Evolutionary conservation across 2,797 vertebrate species (phyloP).

Genomic region (Periophthalmus magnuspinnatus): DNA sequence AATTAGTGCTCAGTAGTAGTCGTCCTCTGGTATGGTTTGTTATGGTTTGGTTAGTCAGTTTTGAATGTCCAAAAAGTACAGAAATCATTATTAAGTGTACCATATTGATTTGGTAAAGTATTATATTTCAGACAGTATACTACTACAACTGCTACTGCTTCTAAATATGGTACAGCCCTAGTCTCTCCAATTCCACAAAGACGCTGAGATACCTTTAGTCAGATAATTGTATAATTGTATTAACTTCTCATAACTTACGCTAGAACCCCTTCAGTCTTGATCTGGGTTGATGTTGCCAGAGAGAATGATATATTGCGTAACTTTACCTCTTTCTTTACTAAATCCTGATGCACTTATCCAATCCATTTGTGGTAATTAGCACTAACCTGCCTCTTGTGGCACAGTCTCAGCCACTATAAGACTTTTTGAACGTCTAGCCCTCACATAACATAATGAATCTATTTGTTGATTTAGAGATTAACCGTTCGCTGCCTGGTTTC

Average conservation of each 20-base stretch:
- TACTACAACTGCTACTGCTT: too few species aligned
- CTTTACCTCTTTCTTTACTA: background rate
- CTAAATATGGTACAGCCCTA: too few species aligned
- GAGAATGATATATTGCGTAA: background rate
- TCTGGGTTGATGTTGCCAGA: too few species aligned
- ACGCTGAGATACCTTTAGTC: too few species aligned
- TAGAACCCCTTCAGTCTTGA: too few species aligned
- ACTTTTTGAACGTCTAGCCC: background rate
- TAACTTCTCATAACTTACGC: too few species aligned
- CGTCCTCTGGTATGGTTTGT: background rate
- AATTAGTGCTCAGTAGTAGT: background rate
- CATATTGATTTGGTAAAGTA: too few species aligned
- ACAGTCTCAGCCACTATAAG: background rate
- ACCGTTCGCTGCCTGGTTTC: slow-evolving; percentile 58
- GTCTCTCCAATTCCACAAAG: too few species aligned
- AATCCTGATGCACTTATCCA: background rate
- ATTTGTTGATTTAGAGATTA: slow-evolving; percentile 62
- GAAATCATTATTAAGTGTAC: too few species aligned
- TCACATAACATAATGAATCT: slow-evolving; percentile 56
- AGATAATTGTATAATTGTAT: too few species aligned
- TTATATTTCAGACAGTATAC: too few species aligned
- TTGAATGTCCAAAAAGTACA: too few species aligned
- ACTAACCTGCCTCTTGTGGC: background rate
- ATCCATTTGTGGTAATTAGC: background rate
- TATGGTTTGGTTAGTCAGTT: background rate